Evolutionary conservation across 1,140 invertebrate genomes (phyloP), one percentile per base, ranked within the genome.

Genomic region (Solen grandis): DNA sequence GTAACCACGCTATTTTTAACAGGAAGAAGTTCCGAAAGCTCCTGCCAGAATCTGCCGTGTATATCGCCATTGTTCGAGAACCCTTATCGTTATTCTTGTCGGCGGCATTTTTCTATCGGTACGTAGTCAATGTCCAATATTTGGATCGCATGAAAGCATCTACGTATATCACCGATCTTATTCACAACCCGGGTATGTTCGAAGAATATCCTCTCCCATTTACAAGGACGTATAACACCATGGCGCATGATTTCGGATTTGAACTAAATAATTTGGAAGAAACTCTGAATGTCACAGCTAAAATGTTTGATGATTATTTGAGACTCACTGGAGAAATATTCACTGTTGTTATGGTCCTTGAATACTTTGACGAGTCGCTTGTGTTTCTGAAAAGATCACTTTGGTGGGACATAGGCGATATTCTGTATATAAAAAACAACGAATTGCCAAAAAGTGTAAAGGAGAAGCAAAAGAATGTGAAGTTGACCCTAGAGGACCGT

Each of bases 161-260:
- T 55, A 65, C 65, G 16, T 81, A 68, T 22, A 55, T 85, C 25
- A 36, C 52, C 35, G 57, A 76, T 63, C 68, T 82, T 29, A 33
- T 70, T 36, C 38, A 29, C 4, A 83, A 84, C 65, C 66, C 65
- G 29, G 81, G 78, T 76, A 16, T 63, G 19, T 72, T 78, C 3
- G 55, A 63, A 14, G n/a, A 25, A 22, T 22, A 54, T 46, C 55
- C 57, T 25, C 59, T 72, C 19, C 82, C 81, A 5, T 69, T 75
- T 0, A 84, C 83, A 55, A 75, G 55, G 46, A 66, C 63, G 10
- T 66, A 22, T 66, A 66, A 66, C 22, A 5, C 36, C 3, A 66
- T n/a, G n/a, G n/a, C n/a, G n/a, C n/a, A n/a, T n/a, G n/a, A n/a
- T n/a, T n/a, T n/a, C n/a, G n/a, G n/a, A 41, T 13, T 66, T 3